Conservation (phyloP, 2,797 vertebrate species). For the Myiothlypis coronata region DNA sequence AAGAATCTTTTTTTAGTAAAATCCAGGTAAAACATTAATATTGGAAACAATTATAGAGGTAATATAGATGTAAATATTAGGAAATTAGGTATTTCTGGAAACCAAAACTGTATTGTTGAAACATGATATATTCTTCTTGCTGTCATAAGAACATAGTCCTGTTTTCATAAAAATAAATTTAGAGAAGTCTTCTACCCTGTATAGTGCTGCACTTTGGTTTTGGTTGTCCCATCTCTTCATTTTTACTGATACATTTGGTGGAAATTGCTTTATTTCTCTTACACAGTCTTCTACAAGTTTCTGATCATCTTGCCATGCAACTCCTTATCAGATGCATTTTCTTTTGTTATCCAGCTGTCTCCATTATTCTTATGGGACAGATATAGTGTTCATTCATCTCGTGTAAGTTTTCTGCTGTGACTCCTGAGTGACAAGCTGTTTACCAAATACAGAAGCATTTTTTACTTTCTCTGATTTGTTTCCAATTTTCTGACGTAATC, state of each 20-base stretch:
- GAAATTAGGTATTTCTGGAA: background rate
- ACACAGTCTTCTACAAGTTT: background rate
- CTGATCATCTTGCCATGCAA: background rate
- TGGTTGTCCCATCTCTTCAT: background rate
- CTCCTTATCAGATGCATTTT: background rate
- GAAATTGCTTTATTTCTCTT: background rate
- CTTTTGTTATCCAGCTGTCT: background rate
- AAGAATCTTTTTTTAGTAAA: slow-evolving; percentile 30
- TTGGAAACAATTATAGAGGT: background rate
- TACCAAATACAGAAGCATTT: background rate
- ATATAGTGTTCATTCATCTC: background rate
- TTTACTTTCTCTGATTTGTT: background rate
- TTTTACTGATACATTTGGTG: background rate
- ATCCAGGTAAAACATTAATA: slow-evolving; percentile 20
- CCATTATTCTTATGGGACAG: background rate
- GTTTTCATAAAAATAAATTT: background rate
- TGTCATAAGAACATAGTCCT: background rate
- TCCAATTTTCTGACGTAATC: background rate
- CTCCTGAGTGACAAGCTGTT: background rate
- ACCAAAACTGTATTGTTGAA: background rate
- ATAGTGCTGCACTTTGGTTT: background rate
- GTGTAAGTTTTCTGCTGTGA: background rate
- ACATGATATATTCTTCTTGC: background rate
- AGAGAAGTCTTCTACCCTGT: background rate
- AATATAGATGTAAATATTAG: background rate